phyloP scores from a whole-genome alignment of 2,797 vertebrate species.

The Argyrosomus regius region DNA sequence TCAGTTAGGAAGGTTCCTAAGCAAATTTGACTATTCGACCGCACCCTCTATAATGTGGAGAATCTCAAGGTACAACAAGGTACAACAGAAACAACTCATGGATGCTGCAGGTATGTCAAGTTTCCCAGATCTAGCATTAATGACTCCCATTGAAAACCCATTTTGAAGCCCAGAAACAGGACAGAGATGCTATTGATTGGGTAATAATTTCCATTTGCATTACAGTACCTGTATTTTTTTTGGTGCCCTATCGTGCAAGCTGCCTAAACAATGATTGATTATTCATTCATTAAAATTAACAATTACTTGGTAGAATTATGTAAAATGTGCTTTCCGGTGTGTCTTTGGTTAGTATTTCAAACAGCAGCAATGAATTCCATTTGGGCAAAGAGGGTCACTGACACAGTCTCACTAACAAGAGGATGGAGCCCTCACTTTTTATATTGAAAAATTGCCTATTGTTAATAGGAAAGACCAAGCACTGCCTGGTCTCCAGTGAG shows the following conservation, averaged over 20 bases:
- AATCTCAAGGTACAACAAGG: not conserved
- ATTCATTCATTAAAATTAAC: slow-evolving; percentile 31
- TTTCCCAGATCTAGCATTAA: slow-evolving; percentile 9
- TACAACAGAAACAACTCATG: not conserved
- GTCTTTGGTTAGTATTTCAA: slow-evolving; percentile 14
- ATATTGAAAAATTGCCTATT: not conserved
- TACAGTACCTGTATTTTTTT: not conserved
- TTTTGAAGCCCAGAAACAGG: slow-evolving; percentile 2
- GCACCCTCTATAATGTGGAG: not conserved
- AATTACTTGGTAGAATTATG: slow-evolving; percentile 32
- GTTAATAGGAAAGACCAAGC: not conserved
- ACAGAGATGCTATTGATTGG: slow-evolving; percentile 16
- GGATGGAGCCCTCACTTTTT: not conserved
- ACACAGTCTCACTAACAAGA: slow-evolving; percentile 19
- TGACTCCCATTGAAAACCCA: not conserved
- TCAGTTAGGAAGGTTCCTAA: no score
- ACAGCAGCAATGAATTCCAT: slow-evolving; percentile 6
- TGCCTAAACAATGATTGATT: slow-evolving; percentile 39
- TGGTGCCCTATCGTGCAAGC: not conserved
- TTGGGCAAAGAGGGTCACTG: slow-evolving; percentile 1
- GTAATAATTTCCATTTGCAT: slow-evolving; percentile 18
- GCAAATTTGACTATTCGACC: no score
- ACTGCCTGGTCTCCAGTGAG: not conserved
- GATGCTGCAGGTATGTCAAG: not conserved
- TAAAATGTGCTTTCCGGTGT: not conserved